Evolutionary conservation across 1,140 invertebrate genomes (phyloP), one percentile per base, ranked within the genome.

Genomic region (Pseudomyrmex gracilis): DNA sequence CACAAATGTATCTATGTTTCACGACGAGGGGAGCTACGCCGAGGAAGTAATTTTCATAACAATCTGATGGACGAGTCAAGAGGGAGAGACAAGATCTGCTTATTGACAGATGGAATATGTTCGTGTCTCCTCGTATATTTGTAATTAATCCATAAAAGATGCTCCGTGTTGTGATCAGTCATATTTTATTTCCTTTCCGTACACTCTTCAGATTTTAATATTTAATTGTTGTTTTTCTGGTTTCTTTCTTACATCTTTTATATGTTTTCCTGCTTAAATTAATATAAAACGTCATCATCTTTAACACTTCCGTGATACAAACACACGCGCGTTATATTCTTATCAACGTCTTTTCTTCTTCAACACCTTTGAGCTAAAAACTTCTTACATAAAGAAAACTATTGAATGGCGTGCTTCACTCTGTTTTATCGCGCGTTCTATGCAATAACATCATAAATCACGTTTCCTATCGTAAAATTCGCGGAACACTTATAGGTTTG

Each of bases 361-460:
- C 9, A 67, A 10, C 34, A 53, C 47, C 34, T 15, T 51, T 2
- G 49, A 22, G 22, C 22, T 22, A 47, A 58, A 67, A n/a, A 51
- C 20, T 22, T 51, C 17, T 68, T 20, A 13, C 51, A 53, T 2
- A 3, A 13, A n/a, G 20, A 45, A 49, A 47, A 77, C 45, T 43
- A 76, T 76, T 55, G 51, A 64, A 12, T 47, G 10, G 15, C 15
- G 20, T 61, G 43, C 13, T 22, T 34, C 10, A 71, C 22, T 24
- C 15, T 9, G 3, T 10, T n/a, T 12, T 55, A 17, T 70, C 22
- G 15, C 15, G 15, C 22, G 4, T 73, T 45, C 13, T 5, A 60
- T 58, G 43, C 34, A 22, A 34, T 34, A 43, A 74, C 43, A 13
- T 74, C 10, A 8, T 63, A 51, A 74, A 63, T 74, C 60, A 61